These are phyloP conservation scores for Chrysolina oricalcia DNA, from an alignment of 2,888 invertebrate genomes.

Conservation along the genomic window DNA sequence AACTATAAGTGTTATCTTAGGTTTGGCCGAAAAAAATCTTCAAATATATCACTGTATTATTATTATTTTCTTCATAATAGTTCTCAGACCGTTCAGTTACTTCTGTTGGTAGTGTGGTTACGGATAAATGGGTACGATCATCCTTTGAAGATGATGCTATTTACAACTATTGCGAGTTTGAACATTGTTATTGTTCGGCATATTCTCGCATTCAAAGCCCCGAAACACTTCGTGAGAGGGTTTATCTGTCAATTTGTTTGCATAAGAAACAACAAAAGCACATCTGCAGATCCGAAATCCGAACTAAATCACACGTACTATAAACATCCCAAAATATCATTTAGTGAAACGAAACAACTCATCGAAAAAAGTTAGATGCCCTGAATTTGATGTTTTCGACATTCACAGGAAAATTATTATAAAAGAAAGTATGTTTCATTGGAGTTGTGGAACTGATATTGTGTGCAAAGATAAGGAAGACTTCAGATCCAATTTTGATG, in stretches of 20 bases:
- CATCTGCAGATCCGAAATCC: constrained; percentile 67
- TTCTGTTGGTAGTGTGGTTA: no score
- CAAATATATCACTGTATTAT: no score
- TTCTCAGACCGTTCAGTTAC: no score
- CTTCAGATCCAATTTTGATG: no score
- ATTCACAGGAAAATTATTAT: background rate
- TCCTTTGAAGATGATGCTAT: no score
- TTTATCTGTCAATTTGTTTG: constrained; percentile 57
- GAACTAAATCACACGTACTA: constrained; percentile 67
- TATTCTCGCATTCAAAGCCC: constrained; percentile 31
- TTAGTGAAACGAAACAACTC: constrained; percentile 54
- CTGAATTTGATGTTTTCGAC: background rate
- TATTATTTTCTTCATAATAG: no score
- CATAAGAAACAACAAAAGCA: constrained; percentile 63
- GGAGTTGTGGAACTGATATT: no score
- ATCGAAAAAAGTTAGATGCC: constrained; percentile 20
- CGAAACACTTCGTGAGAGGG: constrained; percentile 39
- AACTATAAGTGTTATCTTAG: no score
- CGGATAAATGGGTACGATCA: no score
- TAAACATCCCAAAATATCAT: constrained; percentile 63
- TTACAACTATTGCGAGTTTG: background rate
- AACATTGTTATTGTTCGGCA: constrained; percentile 41
- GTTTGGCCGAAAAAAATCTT: no score
- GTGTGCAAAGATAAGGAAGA: no score
- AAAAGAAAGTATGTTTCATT: no score